Percentiles rank a stretch among this genome's conserved stretches.
These are phyloP conservation scores for Rhamnusium bicolor DNA, from an alignment of 2,888 invertebrate species.

Conservation along the genomic window DNA sequence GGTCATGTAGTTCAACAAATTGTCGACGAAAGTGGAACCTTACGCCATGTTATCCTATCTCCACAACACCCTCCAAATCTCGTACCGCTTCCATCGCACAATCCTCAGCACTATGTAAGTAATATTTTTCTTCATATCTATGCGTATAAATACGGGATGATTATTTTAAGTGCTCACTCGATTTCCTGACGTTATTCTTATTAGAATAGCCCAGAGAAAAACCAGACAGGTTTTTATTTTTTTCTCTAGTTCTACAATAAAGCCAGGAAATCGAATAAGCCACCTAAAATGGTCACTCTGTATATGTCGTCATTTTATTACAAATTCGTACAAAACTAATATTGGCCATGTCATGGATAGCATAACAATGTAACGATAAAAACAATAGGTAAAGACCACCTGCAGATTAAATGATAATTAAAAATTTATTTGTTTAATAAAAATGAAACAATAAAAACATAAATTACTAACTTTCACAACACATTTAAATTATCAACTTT, in stretches of 20 bases:
- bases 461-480: neutral
- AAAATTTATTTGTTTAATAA: neutral
- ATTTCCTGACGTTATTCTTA: too few relatives aligned
- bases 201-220: too few relatives aligned
- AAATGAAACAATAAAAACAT: neutral
- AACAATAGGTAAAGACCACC: neutral
- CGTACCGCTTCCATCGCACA: conserved; percentile 74
- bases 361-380: neutral
- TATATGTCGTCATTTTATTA: too few relatives aligned
- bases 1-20: conserved; percentile 94
- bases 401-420: neutral
- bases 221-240: too few relatives aligned
- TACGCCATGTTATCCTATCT: conserved; percentile 92
- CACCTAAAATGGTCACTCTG: too few relatives aligned
- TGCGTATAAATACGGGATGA: too few relatives aligned
- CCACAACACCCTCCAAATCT: conserved; percentile 77
- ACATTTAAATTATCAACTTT: neutral
- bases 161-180: too few relatives aligned
- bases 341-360: neutral
- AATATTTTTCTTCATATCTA: neutral
- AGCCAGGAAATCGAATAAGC: too few relatives aligned
- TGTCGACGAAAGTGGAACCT: conserved; percentile 90
- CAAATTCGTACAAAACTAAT: neutral
- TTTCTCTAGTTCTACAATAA: too few relatives aligned
- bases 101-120: conserved; percentile 80